Percentiles rank a stretch among this genome's conserved stretches.
Evolutionary conservation across 2,113 vertebrate species (phyloP).

Genomic region (mouse (Mus musculus)): GRCm39 chr2:128761501-128762000

Average conservation of each 20-base stretch:
- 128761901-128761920: background rate
- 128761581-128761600: background rate
- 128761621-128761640: background rate
- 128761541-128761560: background rate
- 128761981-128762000: background rate
- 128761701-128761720: background rate
- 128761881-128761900: background rate
- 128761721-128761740: background rate
- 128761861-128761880: background rate
- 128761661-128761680: background rate
- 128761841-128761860: background rate
- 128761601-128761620: background rate
- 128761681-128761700: background rate
- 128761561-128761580: background rate
- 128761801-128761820: background rate
- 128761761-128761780: too few species aligned
- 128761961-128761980: background rate
- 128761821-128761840: background rate
- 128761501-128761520: background rate
- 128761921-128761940: background rate
- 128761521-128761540: background rate
- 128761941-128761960: background rate
- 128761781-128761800: background rate
- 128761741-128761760: background rate
- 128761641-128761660: background rate